phyloP scores from a whole-genome alignment of 2,888 invertebrate genomes.

The Tipula lateralis region DNA sequence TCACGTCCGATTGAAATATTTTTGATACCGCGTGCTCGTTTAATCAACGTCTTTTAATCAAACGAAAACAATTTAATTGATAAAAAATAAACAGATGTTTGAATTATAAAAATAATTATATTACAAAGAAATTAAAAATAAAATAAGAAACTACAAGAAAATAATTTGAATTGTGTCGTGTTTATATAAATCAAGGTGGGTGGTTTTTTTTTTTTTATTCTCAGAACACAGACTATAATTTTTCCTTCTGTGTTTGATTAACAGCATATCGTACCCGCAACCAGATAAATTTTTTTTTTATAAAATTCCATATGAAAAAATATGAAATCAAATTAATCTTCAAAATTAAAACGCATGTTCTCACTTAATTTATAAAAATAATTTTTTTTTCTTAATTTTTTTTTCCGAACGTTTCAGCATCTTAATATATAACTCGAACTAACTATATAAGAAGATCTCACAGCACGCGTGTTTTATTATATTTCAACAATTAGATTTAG shows the following conservation, averaged over 20 bases:
- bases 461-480: constrained; percentile 24
- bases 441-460: neutral
- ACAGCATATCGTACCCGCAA: constrained; percentile 5
- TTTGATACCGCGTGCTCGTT: neutral
- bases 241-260: constrained; percentile 6
- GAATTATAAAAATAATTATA: constrained; percentile 13
- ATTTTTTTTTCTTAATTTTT: neutral
- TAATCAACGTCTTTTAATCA: constrained; percentile 24
- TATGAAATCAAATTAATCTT: constrained; percentile 24
- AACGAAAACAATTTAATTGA: constrained; percentile 9
- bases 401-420: neutral
- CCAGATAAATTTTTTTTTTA: constrained; percentile 12
- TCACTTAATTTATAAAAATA: constrained; percentile 16
- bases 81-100: neutral
- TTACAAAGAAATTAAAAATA: constrained; percentile 5
- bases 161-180: constrained; percentile 13
- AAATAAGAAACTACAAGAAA: neutral
- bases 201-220: neutral
- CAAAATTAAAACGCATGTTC: constrained; percentile 13
- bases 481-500: constrained; percentile 13
- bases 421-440: neutral
- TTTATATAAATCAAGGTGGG: constrained; percentile 1
- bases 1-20: neutral
- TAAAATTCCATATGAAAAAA: constrained; percentile 13
- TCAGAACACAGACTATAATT: constrained; percentile 6